Conservation (phyloP, 2,888 invertebrate species). For the Heliconius erato region DNA sequence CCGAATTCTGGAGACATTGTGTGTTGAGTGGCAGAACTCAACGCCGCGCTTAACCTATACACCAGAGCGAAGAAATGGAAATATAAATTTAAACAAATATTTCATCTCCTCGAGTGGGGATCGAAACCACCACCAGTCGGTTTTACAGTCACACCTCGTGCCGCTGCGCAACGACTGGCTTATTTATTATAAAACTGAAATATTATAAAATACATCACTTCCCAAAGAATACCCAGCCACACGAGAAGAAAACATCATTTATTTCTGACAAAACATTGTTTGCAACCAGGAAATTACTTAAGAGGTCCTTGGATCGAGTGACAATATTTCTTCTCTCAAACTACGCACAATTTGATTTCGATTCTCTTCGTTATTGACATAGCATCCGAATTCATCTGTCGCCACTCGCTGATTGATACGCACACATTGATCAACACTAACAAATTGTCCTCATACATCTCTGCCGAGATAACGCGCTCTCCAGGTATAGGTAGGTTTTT, state of each 20-base stretch:
- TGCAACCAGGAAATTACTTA: constrained; percentile 14
- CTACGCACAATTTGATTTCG: constrained; percentile 31
- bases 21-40: too few relatives aligned
- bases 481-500: constrained; percentile 77
- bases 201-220: background rate
- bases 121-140: too few relatives aligned
- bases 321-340: constrained; percentile 16
- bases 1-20: too few relatives aligned
- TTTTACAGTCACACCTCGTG: too few relatives aligned
- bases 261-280: background rate
- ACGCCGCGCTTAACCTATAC: too few relatives aligned
- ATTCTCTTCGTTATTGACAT: constrained; percentile 38
- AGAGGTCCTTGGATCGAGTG: constrained; percentile 10
- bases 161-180: too few relatives aligned
- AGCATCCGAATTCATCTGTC: constrained; percentile 42
- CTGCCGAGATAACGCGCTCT: constrained; percentile 81
- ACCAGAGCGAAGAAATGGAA: too few relatives aligned
- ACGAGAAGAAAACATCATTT: constrained; percentile 16
- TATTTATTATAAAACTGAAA: background rate
- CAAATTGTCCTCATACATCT: constrained; percentile 81
- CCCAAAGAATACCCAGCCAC: background rate
- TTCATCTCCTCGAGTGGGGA: too few relatives aligned
- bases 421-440: constrained; percentile 73
- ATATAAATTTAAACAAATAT: too few relatives aligned
- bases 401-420: constrained; percentile 52